These are phyloP conservation scores for Aplodontia rufa DNA, from an alignment of 2,113 vertebrate species.

Conservation along the genomic window DNA sequence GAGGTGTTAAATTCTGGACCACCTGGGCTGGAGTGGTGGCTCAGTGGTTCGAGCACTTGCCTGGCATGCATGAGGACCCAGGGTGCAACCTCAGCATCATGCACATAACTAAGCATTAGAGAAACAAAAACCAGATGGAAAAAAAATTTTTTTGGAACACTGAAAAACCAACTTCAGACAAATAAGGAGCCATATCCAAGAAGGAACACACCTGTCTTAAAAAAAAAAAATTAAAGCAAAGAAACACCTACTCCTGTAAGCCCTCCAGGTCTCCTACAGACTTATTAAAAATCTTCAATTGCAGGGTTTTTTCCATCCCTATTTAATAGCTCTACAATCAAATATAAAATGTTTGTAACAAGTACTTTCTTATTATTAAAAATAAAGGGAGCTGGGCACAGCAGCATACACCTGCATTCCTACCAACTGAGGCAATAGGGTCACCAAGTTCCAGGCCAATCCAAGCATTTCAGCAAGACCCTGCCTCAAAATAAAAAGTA, in stretches of 20 bases:
- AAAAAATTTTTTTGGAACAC: neutral
- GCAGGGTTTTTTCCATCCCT: neutral
- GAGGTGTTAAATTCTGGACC: neutral
- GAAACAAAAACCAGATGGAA: no score
- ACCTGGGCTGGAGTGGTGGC: no score
- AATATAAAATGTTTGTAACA: conserved; percentile 33
- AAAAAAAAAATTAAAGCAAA: neutral
- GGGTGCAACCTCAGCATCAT: no score
- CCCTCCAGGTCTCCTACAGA: neutral
- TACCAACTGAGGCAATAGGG: no score
- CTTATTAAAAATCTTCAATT: neutral
- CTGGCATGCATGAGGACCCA: no score
- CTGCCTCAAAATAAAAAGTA: no score
- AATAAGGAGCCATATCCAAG: neutral
- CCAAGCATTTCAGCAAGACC: no score
- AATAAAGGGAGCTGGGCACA: neutral
- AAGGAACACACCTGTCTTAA: neutral
- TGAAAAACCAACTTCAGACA: conserved; percentile 31
- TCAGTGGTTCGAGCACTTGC: no score
- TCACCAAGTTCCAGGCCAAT: no score
- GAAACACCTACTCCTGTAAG: neutral
- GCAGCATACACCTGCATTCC: no score
- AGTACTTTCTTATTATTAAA: conserved; percentile 50
- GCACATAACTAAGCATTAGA: no score
- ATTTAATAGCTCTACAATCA: neutral